These are phyloP conservation scores for Eulemur albifrons DNA, from an alignment of 2,797 vertebrate genomes.

Conservation along the genomic window DNA sequence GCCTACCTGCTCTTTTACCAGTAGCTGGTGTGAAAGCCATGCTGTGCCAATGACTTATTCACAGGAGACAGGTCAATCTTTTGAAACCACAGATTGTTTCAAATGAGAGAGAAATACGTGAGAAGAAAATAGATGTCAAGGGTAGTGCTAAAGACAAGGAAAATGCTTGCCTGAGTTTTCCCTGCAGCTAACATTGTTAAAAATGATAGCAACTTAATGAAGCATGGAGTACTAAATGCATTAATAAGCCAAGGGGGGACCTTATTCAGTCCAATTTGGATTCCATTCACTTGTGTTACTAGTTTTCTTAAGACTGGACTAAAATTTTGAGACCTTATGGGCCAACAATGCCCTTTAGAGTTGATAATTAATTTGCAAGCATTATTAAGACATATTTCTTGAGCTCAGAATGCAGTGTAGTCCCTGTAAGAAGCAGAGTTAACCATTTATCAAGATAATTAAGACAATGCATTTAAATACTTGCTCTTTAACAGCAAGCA, in stretches of 20 bases:
- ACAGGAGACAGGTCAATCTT: constrained; percentile 60
- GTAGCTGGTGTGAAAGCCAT: constrained; percentile 36
- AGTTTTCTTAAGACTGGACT: constrained; percentile 25
- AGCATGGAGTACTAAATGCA: neutral
- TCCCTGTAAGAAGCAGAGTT: neutral
- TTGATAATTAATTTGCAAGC: constrained; percentile 47
- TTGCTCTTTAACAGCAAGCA: constrained; percentile 19
- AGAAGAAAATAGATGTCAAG: constrained; percentile 61
- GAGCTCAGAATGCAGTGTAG: neutral
- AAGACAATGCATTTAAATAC: constrained; percentile 29
- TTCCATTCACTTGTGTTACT: neutral
- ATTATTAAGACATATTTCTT: constrained; percentile 53
- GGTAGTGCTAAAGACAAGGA: constrained; percentile 42
- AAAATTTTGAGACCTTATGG: constrained; percentile 41
- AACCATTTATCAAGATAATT: constrained; percentile 57
- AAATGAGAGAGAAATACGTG: constrained; percentile 50
- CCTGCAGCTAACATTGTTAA: constrained; percentile 47
- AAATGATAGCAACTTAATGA: constrained; percentile 55
- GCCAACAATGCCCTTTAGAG: neutral
- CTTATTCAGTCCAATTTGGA: neutral
- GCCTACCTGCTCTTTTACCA: constrained; percentile 63
- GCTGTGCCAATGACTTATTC: constrained; percentile 55
- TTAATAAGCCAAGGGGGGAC: constrained; percentile 45
- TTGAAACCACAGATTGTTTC: constrained; percentile 61
- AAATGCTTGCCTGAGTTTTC: constrained; percentile 54